Evolutionary conservation across 1,140 invertebrate species (phyloP), one percentile per base, ranked within the genome.

Genomic region (Mycetomoellerius zeteki): DNA sequence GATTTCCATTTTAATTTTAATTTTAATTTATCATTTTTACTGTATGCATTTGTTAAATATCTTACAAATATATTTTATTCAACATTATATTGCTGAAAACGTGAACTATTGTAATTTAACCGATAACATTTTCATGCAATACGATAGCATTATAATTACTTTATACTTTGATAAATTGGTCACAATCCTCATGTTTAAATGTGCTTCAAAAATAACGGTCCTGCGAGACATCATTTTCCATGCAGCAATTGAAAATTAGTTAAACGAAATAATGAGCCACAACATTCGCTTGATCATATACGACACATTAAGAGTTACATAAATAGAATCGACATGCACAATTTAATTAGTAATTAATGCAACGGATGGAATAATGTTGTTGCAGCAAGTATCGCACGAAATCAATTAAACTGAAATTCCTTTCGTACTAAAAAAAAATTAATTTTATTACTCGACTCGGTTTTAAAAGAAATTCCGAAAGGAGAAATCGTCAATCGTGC

Each of bases 341-440:
- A 84, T 84, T 73, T 84, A 84, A 84, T 73, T 73, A 75, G 37
- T 19, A 84, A 84, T 75, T 84, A 84, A 50, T 75, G 73, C 2
- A 60, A 73, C 52, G 19, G 14, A 84, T 24, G 14, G 21, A 84
- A 84, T 84, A 75, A 60, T 37, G n/a, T 47, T 8, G 54, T 60
- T 75, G 69, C 69, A 84, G 47, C 69, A 84, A 73, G 69, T 84
- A 72, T 75, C 14, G 69, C 37, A n/a, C 4, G 54, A 5, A n/a
- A 73, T 10, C 56, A 60, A 62, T 84, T 84, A 60, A 60, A 58
- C 2, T 73, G 21, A 60, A 47, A 58, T 50, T 47, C 14, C 43
- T 47, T 81, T 37, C 7, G 27, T 30, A 30, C 3, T 37, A 27
- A 75, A 62, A 27, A 62, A 27, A 73, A 84, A 75, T 84, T 33